These are phyloP conservation scores for Mallotus villosus DNA, from an alignment of 2,797 vertebrate genomes.

Conservation along the genomic window DNA sequence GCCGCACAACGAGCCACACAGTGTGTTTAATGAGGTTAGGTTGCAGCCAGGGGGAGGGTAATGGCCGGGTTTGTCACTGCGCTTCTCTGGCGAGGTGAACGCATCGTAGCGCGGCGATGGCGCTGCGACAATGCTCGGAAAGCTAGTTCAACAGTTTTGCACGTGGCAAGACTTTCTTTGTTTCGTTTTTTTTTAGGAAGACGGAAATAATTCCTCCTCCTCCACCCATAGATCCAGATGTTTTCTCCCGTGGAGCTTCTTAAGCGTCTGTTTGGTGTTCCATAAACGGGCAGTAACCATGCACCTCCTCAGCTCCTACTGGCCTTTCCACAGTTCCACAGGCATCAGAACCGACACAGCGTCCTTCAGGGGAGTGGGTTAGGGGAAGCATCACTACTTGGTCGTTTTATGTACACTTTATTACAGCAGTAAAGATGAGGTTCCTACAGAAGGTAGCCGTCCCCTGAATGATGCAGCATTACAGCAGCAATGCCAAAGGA, in stretches of 20 bases:
- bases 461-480: not conserved
- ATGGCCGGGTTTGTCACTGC: not conserved
- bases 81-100: not conserved
- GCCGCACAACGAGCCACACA: not conserved
- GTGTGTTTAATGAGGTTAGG: not conserved
- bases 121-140: too few species aligned
- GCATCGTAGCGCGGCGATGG: too few species aligned
- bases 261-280: not conserved
- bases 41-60: not conserved
- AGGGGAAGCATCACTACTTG: not conserved
- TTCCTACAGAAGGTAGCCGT: not conserved
- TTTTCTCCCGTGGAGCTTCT: not conserved
- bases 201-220: too few species aligned
- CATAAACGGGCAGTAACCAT: not conserved
- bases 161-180: too few species aligned
- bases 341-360: not conserved
- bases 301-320: not conserved
- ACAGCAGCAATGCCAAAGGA: not conserved
- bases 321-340: not conserved
- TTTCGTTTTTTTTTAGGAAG: too few species aligned
- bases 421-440: not conserved
- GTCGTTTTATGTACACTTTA: not conserved
- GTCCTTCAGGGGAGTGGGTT: not conserved
- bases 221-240: not conserved
- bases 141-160: too few species aligned